These are phyloP conservation scores for Chironomus riparius DNA, from an alignment of 2,888 invertebrate species.

Conservation along the genomic window DNA sequence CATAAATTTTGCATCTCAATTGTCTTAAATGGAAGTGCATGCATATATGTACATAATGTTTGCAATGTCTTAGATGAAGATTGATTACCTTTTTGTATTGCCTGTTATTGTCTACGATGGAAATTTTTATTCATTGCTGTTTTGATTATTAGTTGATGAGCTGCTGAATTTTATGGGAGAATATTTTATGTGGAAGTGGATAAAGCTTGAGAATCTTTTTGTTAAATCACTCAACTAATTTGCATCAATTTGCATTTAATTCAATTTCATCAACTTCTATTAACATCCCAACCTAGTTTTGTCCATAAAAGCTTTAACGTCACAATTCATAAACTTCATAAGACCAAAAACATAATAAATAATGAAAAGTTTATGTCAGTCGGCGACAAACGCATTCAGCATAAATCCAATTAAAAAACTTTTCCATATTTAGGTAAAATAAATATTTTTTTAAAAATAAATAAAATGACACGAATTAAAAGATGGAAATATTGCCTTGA, in stretches of 20 bases:
- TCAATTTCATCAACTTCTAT: too few relatives aligned
- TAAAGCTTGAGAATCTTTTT: too few relatives aligned
- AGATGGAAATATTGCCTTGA: not conserved
- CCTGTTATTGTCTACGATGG: not conserved
- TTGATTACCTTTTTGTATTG: not conserved
- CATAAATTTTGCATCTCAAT: not conserved
- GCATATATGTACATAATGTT: not conserved
- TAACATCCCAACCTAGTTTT: too few relatives aligned
- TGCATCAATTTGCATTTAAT: too few relatives aligned
- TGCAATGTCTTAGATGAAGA: not conserved
- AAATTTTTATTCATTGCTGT: too few relatives aligned
- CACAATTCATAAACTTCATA: too few relatives aligned
- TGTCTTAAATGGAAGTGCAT: not conserved
- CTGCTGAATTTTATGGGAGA: too few relatives aligned
- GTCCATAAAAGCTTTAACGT: too few relatives aligned
- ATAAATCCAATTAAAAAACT: not conserved
- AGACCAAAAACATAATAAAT: too few relatives aligned
- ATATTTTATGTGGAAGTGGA: too few relatives aligned
- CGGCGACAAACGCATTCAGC: not conserved
- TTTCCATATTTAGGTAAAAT: not conserved
- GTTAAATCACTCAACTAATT: too few relatives aligned
- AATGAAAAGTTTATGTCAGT: not conserved
- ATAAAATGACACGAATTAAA: not conserved
- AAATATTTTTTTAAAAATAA: not conserved
- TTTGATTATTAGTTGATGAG: too few relatives aligned